Conservation (phyloP, 64 coral and sea anemone species). For the Acropora yongei region DNA sequence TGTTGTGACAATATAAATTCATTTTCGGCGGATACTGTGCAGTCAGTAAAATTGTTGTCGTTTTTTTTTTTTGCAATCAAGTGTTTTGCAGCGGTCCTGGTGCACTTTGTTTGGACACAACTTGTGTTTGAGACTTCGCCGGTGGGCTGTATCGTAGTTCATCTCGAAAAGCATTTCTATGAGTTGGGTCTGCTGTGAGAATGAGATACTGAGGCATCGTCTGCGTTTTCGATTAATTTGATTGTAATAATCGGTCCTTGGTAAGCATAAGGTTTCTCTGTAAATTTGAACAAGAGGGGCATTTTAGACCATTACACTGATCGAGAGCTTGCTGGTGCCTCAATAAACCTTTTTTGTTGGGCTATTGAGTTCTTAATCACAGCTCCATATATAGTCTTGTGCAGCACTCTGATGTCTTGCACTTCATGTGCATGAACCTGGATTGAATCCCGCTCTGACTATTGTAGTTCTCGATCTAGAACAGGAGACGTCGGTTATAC, state of each 20-base stretch:
- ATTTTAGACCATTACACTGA: too few relatives aligned
- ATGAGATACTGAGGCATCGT: constrained; percentile 51
- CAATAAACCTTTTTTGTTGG: too few relatives aligned
- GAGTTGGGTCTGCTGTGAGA: constrained; percentile 73
- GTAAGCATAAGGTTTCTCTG: constrained; percentile 92
- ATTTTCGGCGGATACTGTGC: too few relatives aligned
- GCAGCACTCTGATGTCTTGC: neutral
- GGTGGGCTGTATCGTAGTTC: constrained; percentile 97
- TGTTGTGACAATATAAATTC: too few relatives aligned
- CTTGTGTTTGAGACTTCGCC: constrained; percentile 92
- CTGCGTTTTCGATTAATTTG: constrained; percentile 94
- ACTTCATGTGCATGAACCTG: neutral
- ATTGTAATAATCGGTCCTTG: constrained; percentile 96
- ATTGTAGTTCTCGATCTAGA: too few relatives aligned
- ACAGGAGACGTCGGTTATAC: too few relatives aligned
- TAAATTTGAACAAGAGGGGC: neutral
- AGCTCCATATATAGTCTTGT: neutral
- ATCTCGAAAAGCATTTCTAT: constrained; percentile 99
- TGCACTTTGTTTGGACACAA: constrained; percentile 73
- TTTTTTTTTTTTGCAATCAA: neutral
- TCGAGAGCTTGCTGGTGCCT: too few relatives aligned
- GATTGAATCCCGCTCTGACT: too few relatives aligned
- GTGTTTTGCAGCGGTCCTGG: constrained; percentile 15
- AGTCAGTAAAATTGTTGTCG: neutral
- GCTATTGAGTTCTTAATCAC: too few relatives aligned